A percentile compares a stretch with the other conserved stretches of the same genome.
Evolutionary conservation across 2,797 vertebrate genomes (phyloP).

Genomic region (Notoglanidium macrostoma): DNA sequence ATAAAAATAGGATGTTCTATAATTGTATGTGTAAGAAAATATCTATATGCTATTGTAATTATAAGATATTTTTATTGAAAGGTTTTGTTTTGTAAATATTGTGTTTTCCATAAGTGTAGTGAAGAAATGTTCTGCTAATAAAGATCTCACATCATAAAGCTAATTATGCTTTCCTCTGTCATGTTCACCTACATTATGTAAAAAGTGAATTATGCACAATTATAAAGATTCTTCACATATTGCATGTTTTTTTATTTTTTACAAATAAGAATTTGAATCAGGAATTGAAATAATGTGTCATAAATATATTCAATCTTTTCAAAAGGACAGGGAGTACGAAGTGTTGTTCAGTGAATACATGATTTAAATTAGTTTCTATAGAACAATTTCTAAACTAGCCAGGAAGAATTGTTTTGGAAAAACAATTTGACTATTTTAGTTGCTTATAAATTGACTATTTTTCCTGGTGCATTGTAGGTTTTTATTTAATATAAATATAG

Average conservation of each 20-base stretch:
- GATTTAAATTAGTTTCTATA: background rate
- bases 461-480: background rate
- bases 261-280: background rate
- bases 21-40: slow-evolving; percentile 91
- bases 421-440: background rate
- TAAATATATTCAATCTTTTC: background rate
- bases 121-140: slow-evolving; percentile 74
- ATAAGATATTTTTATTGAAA: slow-evolving; percentile 99
- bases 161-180: slow-evolving; percentile 38
- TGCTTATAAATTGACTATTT: background rate
- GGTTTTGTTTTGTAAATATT: slow-evolving; percentile 95
- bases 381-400: background rate
- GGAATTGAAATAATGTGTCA: background rate
- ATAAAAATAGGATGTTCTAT: slow-evolving; percentile 93
- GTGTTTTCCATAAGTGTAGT: slow-evolving; percentile 80
- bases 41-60: slow-evolving; percentile 99
- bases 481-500: background rate
- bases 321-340: background rate
- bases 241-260: background rate
- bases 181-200: background rate
- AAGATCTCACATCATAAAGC: slow-evolving; percentile 70
- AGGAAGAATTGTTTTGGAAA: background rate
- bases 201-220: background rate
- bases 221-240: background rate
- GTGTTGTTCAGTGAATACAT: background rate